Evolutionary conservation across 1,140 invertebrate genomes (phyloP).

Genomic region (Hirudo medicinalis): DNA sequence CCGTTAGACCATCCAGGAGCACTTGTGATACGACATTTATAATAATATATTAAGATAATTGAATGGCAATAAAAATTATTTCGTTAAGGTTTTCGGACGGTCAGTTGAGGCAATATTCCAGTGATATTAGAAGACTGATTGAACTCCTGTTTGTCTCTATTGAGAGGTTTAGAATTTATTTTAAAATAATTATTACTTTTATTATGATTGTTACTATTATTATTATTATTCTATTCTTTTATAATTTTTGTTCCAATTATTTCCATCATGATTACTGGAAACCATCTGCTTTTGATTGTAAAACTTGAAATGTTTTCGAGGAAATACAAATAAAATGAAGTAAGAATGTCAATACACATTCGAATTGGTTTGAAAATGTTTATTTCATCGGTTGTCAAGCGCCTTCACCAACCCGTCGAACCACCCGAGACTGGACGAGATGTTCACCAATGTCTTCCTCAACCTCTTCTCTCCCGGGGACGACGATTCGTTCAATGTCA

Average conservation of each 20-base stretch:
- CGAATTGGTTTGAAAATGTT: neutral
- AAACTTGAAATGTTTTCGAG: neutral
- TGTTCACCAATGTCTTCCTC: neutral
- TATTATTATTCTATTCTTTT: no score
- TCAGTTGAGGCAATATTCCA: neutral
- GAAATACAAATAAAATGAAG: neutral
- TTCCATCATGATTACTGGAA: no score
- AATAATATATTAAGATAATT: constrained; percentile 10
- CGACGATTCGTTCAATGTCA: neutral
- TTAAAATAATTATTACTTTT: neutral
- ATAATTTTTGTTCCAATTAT: no score
- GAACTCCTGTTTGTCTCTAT: neutral
- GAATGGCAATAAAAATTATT: neutral
- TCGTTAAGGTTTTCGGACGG: neutral
- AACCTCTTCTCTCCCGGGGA: neutral
- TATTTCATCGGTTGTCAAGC: neutral
- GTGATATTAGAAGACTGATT: constrained; percentile 2
- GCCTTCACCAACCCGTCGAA: neutral
- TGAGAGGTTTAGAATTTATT: neutral
- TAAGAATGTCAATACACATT: neutral
- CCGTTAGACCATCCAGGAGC: no score
- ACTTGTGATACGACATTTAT: neutral
- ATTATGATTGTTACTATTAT: no score
- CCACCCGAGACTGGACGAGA: neutral
- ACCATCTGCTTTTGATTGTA: no score